These are phyloP conservation scores for Oreonectes daqikongensis DNA, from an alignment of 2,797 vertebrate species.

Conservation along the genomic window DNA sequence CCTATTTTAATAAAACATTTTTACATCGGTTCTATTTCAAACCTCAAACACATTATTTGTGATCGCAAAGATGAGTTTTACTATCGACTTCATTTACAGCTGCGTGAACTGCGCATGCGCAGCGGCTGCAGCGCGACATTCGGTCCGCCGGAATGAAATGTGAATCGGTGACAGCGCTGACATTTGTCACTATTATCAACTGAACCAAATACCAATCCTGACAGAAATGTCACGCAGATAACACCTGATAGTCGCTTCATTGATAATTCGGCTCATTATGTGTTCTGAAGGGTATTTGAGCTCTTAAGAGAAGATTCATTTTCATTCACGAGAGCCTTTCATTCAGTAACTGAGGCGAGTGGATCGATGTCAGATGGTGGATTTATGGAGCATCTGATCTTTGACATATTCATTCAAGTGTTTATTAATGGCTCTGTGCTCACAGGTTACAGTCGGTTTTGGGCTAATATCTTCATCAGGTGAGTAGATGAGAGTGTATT, in stretches of 20 bases:
- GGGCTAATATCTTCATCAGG: constrained; percentile 35
- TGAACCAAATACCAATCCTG: constrained; percentile 93
- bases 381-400: constrained; percentile 66
- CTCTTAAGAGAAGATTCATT: constrained; percentile 33
- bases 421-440: constrained; percentile 58
- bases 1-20: too few relatives aligned
- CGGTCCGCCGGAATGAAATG: constrained; percentile 87
- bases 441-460: constrained; percentile 35
- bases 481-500: neutral
- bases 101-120: neutral
- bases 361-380: constrained; percentile 61
- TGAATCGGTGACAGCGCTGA: constrained; percentile 88
- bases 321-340: constrained; percentile 60
- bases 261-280: constrained; percentile 88
- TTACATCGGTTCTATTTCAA: too few relatives aligned
- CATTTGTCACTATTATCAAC: constrained; percentile 91
- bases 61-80: too few relatives aligned
- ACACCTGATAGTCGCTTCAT: constrained; percentile 68
- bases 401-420: constrained; percentile 61
- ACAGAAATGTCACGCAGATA: constrained; percentile 98
- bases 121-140: constrained; percentile 62
- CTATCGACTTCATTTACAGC: too few relatives aligned
- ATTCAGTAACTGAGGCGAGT: neutral
- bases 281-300: constrained; percentile 57
- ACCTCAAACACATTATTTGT: too few relatives aligned